Percentiles rank a stretch among this genome's conserved stretches.
These are phyloP conservation scores for Paradoxurus hermaphroditus DNA, from an alignment of 2,113 vertebrate genomes.

Conservation along the genomic window DNA sequence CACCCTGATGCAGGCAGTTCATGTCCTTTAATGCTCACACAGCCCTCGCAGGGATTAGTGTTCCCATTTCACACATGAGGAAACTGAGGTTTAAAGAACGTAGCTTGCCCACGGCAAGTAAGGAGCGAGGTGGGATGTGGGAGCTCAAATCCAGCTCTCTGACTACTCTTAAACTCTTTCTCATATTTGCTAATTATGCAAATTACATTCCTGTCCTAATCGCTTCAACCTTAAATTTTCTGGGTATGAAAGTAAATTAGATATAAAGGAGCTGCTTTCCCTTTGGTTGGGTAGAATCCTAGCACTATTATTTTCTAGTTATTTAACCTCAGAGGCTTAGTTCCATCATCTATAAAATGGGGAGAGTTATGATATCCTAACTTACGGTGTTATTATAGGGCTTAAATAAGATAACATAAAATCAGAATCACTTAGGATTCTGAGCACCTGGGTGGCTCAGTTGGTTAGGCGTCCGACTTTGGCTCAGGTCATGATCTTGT, in stretches of 20 bases:
- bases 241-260: constrained; percentile 4
- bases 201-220: neutral
- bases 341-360: neutral
- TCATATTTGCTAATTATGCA: neutral
- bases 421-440: neutral
- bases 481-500: too few species aligned
- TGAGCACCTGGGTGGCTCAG: too few species aligned
- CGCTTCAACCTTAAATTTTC: neutral
- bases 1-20: neutral
- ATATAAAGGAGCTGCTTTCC: neutral
- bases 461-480: too few species aligned
- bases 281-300: neutral
- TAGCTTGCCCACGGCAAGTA: neutral
- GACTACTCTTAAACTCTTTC: neutral
- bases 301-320: neutral
- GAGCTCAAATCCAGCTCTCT: neutral
- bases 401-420: neutral
- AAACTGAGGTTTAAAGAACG: neutral
- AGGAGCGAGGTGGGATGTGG: neutral
- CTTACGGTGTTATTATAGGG: neutral
- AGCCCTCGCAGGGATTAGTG: neutral
- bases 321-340: neutral
- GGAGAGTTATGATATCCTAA: neutral
- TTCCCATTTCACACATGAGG: neutral
- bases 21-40: neutral